A percentile compares a stretch with the other conserved stretches of the same genome.
These are phyloP conservation scores for Microchirus variegatus DNA, from an alignment of 2,797 vertebrate genomes.

Conservation along the genomic window DNA sequence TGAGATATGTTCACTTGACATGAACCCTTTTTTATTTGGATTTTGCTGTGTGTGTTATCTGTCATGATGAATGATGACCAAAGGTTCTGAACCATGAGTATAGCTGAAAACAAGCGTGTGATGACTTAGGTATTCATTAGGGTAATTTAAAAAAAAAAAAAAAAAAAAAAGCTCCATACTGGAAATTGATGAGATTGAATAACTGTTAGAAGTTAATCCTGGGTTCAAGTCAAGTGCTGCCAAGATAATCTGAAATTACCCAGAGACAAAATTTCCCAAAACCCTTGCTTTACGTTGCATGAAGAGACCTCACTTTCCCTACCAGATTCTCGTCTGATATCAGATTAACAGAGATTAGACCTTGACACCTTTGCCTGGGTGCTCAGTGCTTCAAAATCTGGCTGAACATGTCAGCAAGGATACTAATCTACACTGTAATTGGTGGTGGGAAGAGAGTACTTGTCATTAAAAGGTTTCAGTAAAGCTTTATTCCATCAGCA, in stretches of 20 bases:
- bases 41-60: conserved; percentile 17
- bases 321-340: conserved; percentile 43
- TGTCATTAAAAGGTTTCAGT: conserved; percentile 45
- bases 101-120: conserved; percentile 47
- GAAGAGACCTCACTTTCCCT: conserved; percentile 72
- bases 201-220: conserved; percentile 33
- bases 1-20: conserved; percentile 74
- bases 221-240: conserved; percentile 75
- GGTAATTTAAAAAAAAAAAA: too few relatives aligned
- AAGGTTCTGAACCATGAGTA: conserved; percentile 48
- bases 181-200: conserved; percentile 1
- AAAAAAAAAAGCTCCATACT: not conserved
- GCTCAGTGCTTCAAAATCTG: conserved; percentile 38
- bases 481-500: conserved; percentile 61
- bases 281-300: conserved; percentile 75
- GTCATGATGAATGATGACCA: conserved; percentile 17
- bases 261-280: conserved; percentile 26
- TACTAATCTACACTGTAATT: conserved; percentile 34
- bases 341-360: conserved; percentile 41
- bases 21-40: conserved; percentile 64
- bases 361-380: conserved; percentile 46
- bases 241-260: conserved; percentile 31
- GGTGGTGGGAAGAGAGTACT: conserved; percentile 67
- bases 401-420: conserved; percentile 26
- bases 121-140: conserved; percentile 22